phyloP scores from a whole-genome alignment of 1,140 invertebrate species.

The Calephelis nemesis region DNA sequence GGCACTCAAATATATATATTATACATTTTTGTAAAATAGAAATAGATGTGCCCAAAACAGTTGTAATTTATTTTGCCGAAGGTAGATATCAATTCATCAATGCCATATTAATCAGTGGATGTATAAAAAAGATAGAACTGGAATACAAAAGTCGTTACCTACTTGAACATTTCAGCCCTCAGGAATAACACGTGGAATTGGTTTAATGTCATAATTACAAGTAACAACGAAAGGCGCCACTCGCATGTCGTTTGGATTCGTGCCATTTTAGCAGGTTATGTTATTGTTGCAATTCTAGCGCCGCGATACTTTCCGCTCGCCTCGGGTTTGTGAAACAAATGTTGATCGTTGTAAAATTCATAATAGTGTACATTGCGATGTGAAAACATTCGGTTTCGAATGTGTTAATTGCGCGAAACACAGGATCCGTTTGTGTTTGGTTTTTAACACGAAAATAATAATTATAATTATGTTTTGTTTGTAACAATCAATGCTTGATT shows the following conservation, averaged over 20 bases:
- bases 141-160: no score
- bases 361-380: background rate
- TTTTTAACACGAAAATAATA: no score
- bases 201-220: background rate
- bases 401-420: background rate
- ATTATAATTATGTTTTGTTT: no score
- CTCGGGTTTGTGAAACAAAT: background rate
- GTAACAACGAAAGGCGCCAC: background rate
- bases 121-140: no score
- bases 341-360: background rate
- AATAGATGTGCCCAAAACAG: background rate
- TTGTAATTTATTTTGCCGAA: background rate
- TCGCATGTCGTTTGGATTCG: background rate
- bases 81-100: background rate
- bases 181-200: no score
- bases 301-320: background rate
- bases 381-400: background rate
- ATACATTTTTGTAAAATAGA: no score
- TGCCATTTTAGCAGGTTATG: background rate
- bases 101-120: background rate
- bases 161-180: no score
- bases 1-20: no score
- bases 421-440: no score
- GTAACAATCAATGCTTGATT: no score
- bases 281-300: background rate